Conservation (phyloP, 2,888 invertebrate genomes). For the Biston betularia region DNA sequence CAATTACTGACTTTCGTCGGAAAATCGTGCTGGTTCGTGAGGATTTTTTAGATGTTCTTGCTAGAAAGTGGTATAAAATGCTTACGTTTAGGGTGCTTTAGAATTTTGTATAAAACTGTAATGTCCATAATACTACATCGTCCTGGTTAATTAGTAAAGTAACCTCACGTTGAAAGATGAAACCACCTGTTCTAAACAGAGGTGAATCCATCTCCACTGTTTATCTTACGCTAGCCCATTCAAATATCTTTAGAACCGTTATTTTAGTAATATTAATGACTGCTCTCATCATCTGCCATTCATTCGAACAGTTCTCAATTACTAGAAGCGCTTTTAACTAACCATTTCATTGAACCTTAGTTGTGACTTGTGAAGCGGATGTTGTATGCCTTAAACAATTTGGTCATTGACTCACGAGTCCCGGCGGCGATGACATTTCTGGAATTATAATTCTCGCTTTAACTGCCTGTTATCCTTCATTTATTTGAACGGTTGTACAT, state of each 20-base stretch:
- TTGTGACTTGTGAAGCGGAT: slow-evolving; percentile 56
- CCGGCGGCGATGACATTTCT: slow-evolving; percentile 54
- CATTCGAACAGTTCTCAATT: slow-evolving; percentile 38
- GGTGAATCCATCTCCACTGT: slow-evolving; percentile 21
- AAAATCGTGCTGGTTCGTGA: no score
- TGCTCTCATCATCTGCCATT: slow-evolving; percentile 43
- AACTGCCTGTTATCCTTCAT: slow-evolving; percentile 56
- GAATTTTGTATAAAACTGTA: neutral
- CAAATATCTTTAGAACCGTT: slow-evolving; percentile 41
- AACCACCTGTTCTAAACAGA: slow-evolving; percentile 23
- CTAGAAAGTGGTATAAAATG: no score
- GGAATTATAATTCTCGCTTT: slow-evolving; percentile 66
- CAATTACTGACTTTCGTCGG: no score
- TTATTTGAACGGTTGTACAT: slow-evolving; percentile 51
- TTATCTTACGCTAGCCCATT: slow-evolving; percentile 21
- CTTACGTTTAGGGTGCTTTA: no score
- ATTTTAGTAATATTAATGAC: slow-evolving; percentile 43
- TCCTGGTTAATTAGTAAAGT: slow-evolving; percentile 11
- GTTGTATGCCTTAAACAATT: slow-evolving; percentile 55
- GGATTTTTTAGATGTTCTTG: no score
- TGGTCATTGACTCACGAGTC: slow-evolving; percentile 63
- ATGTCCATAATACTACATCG: neutral
- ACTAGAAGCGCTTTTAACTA: slow-evolving; percentile 37
- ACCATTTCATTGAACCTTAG: slow-evolving; percentile 45
- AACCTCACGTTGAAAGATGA: neutral